Evolutionary conservation across 92 coral and sea anemone species (phyloP).

Genomic region (Umimayanthus chanpuru): DNA sequence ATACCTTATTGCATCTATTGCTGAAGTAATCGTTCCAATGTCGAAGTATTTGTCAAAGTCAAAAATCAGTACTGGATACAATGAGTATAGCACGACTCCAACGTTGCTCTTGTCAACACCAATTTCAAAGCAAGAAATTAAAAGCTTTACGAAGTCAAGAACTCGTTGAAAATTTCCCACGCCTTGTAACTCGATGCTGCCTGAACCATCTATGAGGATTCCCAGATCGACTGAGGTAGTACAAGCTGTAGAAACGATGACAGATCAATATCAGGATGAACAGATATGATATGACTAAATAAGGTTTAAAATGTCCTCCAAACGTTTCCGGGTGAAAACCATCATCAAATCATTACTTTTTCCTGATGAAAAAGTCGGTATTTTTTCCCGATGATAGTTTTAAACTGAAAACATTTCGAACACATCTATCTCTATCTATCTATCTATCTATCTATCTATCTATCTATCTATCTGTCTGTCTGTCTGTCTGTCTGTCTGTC

Average conservation of each 20-base stretch:
- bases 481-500: no score
- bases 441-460: no score
- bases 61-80: constrained; percentile 48
- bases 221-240: constrained; percentile 77
- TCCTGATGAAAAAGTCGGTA: no score
- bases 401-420: no score
- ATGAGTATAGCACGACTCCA: constrained; percentile 57
- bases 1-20: constrained; percentile 48
- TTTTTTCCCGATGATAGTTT: no score
- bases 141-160: constrained; percentile 53
- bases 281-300: no score
- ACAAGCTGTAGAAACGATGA: constrained; percentile 42
- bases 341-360: no score
- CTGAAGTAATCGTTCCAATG: constrained; percentile 27
- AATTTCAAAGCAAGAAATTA: constrained; percentile 55
- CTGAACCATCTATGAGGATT: constrained; percentile 82
- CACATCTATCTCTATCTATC: no score
- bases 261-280: no score
- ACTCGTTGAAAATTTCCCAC: constrained; percentile 70
- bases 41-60: constrained; percentile 49
- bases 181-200: constrained; percentile 68
- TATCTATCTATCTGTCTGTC: no score
- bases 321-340: no score
- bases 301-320: no score
- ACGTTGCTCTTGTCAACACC: constrained; percentile 53